These are phyloP conservation scores for Ormyrus labotus DNA, from an alignment of 2,888 invertebrate species.

Conservation along the genomic window DNA sequence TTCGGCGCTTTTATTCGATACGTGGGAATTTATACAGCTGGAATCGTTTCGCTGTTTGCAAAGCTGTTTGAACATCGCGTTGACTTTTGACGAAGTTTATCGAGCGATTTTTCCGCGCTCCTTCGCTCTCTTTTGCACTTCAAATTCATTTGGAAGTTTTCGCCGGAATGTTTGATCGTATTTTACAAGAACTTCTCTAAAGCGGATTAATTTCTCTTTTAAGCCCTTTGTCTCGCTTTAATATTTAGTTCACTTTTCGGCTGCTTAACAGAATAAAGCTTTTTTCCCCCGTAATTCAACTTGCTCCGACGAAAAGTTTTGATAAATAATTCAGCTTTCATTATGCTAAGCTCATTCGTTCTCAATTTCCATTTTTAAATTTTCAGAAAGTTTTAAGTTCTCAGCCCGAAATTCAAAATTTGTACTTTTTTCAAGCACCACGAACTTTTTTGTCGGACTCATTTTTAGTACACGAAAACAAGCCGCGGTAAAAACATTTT, in stretches of 20 bases:
- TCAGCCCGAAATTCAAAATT: no score
- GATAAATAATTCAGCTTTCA: constrained; percentile 1
- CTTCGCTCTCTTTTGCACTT: background rate
- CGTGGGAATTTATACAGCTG: background rate
- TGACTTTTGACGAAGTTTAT: constrained; percentile 17
- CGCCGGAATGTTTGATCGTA: background rate
- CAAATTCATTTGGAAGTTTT: constrained; percentile 9
- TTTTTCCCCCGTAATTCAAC: background rate
- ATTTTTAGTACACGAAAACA: no score
- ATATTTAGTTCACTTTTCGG: background rate
- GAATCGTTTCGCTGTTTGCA: background rate
- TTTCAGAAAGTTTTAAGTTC: background rate
- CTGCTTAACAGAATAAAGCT: no score
- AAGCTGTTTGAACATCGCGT: constrained; percentile 12
- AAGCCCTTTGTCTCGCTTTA: background rate
- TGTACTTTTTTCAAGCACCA: no score
- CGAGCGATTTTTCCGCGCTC: background rate
- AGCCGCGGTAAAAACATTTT: no score
- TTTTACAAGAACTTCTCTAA: background rate
- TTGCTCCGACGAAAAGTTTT: background rate
- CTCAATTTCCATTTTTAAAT: background rate
- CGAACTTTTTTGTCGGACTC: no score
- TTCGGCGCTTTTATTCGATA: background rate
- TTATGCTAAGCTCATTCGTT: no score
- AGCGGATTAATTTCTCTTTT: constrained; percentile 7